These are phyloP conservation scores for Leucoma salicis DNA, from an alignment of 2,888 invertebrate genomes.

Conservation along the genomic window DNA sequence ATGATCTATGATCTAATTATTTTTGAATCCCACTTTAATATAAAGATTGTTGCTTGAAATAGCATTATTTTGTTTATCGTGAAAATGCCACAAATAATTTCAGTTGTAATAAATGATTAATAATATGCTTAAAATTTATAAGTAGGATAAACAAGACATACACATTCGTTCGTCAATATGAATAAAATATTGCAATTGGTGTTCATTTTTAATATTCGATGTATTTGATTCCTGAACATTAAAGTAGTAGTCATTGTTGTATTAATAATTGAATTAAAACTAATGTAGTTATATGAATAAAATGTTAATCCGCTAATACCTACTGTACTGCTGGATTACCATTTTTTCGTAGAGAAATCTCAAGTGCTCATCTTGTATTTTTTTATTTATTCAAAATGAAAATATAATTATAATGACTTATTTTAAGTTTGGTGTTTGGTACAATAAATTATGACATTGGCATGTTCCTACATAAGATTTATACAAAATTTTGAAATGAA, in stretches of 20 bases:
- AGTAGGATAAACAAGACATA: neutral
- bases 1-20: constrained; percentile 43
- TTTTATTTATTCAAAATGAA: constrained; percentile 14
- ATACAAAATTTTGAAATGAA: constrained; percentile 44
- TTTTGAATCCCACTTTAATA: constrained; percentile 40
- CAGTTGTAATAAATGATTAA: constrained; percentile 10
- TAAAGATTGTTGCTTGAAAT: constrained; percentile 30
- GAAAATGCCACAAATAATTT: constrained; percentile 10
- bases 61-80: constrained; percentile 42
- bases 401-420: constrained; percentile 4
- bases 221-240: neutral
- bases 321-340: neutral
- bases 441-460: constrained; percentile 44
- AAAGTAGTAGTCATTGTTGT: neutral
- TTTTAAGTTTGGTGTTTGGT: constrained; percentile 28
- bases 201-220: neutral
- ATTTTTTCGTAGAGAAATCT: constrained; percentile 14
- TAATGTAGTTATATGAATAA: no score
- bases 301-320: no score
- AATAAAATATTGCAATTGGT: constrained; percentile 9
- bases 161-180: neutral
- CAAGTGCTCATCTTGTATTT: constrained; percentile 16
- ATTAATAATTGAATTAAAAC: neutral
- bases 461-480: constrained; percentile 57
- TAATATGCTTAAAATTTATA: constrained; percentile 1